Conservation (phyloP, 2,888 invertebrate species). For the Lepas anatifera region DNA sequence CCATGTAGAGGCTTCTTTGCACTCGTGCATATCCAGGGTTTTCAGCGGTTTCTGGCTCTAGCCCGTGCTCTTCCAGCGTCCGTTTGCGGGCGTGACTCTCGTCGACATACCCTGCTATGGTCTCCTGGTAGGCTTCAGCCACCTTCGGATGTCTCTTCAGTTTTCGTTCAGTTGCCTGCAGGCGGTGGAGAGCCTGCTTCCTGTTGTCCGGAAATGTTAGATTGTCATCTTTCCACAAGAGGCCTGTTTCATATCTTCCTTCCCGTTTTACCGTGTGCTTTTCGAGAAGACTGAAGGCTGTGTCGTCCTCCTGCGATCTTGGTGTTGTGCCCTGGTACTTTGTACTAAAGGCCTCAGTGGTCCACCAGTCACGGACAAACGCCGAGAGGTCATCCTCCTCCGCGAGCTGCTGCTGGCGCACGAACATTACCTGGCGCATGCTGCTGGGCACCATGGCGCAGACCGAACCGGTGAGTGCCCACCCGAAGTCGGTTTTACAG, state of each 20-base stretch:
- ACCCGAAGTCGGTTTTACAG: background rate
- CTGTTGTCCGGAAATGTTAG: background rate
- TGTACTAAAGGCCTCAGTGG: background rate
- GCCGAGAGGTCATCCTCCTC: background rate
- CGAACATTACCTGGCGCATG: background rate
- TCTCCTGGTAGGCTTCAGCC: background rate
- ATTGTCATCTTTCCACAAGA: background rate
- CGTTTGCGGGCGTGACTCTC: background rate
- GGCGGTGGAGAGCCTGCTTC: background rate
- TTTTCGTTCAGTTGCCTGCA: background rate
- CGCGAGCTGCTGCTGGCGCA: background rate
- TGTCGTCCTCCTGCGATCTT: background rate
- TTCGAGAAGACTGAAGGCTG: background rate
- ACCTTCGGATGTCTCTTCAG: background rate
- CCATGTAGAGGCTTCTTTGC: background rate
- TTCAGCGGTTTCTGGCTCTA: too few species aligned
- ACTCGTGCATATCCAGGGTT: background rate
- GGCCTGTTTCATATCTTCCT: background rate
- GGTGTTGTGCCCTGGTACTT: background rate
- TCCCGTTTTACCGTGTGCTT: background rate
- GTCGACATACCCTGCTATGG: background rate
- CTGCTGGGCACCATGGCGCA: background rate
- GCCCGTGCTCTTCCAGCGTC: background rate
- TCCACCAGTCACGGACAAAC: background rate
- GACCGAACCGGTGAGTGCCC: background rate